Evolutionary conservation across 2,113 vertebrate species (phyloP), one percentile per base, ranked within the genome.

Genomic region (Galbula dea): DNA sequence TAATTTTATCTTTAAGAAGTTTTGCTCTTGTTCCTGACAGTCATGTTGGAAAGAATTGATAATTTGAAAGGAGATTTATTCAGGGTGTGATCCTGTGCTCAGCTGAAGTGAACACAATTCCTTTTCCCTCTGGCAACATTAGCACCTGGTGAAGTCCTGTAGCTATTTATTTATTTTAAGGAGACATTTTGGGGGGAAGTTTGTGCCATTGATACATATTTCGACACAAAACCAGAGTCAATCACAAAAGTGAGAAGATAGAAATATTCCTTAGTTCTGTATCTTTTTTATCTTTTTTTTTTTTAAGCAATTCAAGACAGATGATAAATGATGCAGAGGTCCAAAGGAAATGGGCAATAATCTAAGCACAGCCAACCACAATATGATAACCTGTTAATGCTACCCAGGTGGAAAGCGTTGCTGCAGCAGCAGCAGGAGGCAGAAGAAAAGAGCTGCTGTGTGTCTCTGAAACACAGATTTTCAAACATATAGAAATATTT

Each of bases 1-100:
- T 96, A 96, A 93, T 93, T 95, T 97, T 96, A 81, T 71, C 76
- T 83, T 87, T 94, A 32, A 93, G n/a, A 97, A 97, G 82, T 95
- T 97, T 96, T 96, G 74, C 51, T 94, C 69, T 94, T 94, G 95
- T 93, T 95, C 65, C 65, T 96, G 79, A 90, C 89, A 95, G 89
- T 93, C 69, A 71, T 92, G 92, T 78, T 55, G n/a, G 52, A 75
- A 79, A 83, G 88, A 86, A 89, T 43, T 74, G 67, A 87, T 96
- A 86, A 88, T 66, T 74, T 83, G 69, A 95, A 67, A 90, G 27
- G 20, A 72, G 74, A 86, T 95, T 81, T 86, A 85, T 94, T 43
- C 45, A 30, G 30, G 21, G 9, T 1, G 7, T 46, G 85, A 63
- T 69, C 15, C n/a, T 80, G 23, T 58, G 27, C 68, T 62, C 26